A percentile compares a stretch with the other conserved stretches of the same genome.
phyloP scores from a whole-genome alignment of 2,888 invertebrate genomes.

The Sturmia bella region DNA sequence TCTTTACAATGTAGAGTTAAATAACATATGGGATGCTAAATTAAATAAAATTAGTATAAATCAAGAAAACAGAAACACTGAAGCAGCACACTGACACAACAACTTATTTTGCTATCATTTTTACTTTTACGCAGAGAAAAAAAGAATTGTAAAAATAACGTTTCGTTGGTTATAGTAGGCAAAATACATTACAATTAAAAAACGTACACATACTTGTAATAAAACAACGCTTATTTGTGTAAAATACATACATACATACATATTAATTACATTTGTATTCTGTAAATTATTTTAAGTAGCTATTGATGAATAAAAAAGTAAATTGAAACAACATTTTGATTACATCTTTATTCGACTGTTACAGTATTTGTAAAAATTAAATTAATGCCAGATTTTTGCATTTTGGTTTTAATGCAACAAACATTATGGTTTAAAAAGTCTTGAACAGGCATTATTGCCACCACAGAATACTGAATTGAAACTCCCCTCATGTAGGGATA shows the following conservation, averaged over 20 bases:
- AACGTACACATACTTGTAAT: conserved; percentile 37
- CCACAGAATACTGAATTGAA: too few relatives aligned
- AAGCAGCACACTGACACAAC: conserved; percentile 6
- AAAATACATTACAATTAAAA: conserved; percentile 48
- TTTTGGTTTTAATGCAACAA: too few relatives aligned
- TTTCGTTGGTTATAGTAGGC: conserved; percentile 43
- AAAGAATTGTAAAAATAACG: conserved; percentile 34
- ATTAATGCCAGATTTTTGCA: too few relatives aligned
- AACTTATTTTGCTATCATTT: conserved; percentile 6
- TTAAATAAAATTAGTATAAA: conserved; percentile 37
- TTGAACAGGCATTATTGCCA: too few relatives aligned
- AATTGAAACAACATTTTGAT: not conserved
- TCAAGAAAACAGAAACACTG: conserved; percentile 35
- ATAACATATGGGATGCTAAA: conserved; percentile 50
- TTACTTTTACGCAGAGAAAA: not conserved
- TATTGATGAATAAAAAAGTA: conserved; percentile 45
- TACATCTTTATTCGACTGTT: too few relatives aligned
- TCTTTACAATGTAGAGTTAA: conserved; percentile 59
- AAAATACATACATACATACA: conserved; percentile 46
- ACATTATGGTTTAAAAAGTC: too few relatives aligned
- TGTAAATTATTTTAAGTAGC: conserved; percentile 63
- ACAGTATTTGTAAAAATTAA: too few relatives aligned
- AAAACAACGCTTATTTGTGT: conserved; percentile 65
- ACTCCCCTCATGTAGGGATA: too few relatives aligned
- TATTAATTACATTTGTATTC: conserved; percentile 65